phyloP scores from a whole-genome alignment of 1,140 invertebrate genomes.

The Doryteuthis pealeii region DNA sequence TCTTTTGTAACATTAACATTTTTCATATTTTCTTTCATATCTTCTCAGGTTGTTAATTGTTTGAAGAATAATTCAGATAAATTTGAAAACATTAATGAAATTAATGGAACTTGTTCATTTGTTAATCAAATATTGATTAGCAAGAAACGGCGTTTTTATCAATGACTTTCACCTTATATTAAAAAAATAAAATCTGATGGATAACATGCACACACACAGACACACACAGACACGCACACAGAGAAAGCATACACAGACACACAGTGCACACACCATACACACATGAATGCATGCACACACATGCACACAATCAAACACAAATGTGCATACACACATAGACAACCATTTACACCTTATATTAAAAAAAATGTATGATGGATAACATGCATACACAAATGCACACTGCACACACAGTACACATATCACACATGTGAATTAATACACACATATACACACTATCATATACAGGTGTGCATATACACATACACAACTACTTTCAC shows the following conservation, averaged over 20 bases:
- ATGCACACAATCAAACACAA: background rate
- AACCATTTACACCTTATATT: background rate
- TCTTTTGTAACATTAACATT: no score
- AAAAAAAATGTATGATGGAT: background rate
- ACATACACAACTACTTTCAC: background rate
- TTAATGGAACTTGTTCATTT: no score
- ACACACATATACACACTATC: background rate
- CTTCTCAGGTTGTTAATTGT: no score
- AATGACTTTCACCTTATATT: no score
- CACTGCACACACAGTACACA: no score
- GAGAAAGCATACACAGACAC: background rate
- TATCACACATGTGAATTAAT: background rate
- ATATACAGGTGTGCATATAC: background rate
- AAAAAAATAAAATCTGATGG: no score
- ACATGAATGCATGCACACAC: background rate
- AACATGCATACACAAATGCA: background rate
- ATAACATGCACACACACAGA: background rate
- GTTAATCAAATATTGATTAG: no score
- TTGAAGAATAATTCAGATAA: no score
- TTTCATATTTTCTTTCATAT: no score
- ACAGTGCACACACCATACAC: background rate
- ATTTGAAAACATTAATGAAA: no score
- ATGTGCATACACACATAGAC: background rate
- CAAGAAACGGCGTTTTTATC: no score
- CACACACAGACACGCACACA: background rate